Conservation (phyloP, 1,140 invertebrate genomes). For the Drosophila nigromelanica region DNA sequence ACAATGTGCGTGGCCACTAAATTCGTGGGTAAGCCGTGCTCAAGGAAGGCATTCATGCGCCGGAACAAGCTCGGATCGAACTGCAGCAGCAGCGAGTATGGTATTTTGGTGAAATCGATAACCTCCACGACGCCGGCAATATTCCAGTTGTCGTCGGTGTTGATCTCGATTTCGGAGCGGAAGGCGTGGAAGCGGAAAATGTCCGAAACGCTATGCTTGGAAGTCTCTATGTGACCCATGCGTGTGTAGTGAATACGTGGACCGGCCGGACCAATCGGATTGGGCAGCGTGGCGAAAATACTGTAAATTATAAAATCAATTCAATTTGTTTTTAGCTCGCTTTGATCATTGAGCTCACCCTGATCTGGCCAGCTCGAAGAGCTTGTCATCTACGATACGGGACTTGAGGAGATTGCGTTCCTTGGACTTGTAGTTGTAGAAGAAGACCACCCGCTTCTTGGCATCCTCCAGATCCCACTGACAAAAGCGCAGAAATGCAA, state of each 20-base stretch:
- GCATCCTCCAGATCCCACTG: slow-evolving; percentile 88
- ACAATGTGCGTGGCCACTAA: slow-evolving; percentile 85
- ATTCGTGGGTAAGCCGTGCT: slow-evolving; percentile 85
- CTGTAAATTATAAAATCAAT: slow-evolving; percentile 23
- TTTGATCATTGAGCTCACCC: slow-evolving; percentile 51
- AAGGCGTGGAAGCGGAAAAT: slow-evolving; percentile 84
- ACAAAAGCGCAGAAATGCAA: slow-evolving; percentile 87
- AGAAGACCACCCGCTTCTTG: slow-evolving; percentile 87
- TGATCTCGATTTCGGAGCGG: slow-evolving; percentile 83
- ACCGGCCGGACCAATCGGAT: slow-evolving; percentile 83
- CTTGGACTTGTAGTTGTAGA: slow-evolving; percentile 76
- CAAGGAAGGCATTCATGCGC: slow-evolving; percentile 84
- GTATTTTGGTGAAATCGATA: slow-evolving; percentile 84
- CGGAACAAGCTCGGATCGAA: slow-evolving; percentile 84
- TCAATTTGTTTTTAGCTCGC: background rate
- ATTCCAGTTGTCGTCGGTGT: slow-evolving; percentile 84
- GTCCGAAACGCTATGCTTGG: slow-evolving; percentile 82
- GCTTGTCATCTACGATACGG: slow-evolving; percentile 70
- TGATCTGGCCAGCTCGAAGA: slow-evolving; percentile 59
- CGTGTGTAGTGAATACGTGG: slow-evolving; percentile 85
- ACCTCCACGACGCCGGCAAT: slow-evolving; percentile 84
- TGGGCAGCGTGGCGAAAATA: slow-evolving; percentile 82
- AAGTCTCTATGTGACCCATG: slow-evolving; percentile 84
- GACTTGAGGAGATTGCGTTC: slow-evolving; percentile 60
- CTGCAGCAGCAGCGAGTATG: slow-evolving; percentile 84